Percentiles rank a stretch among this genome's conserved stretches.
phyloP scores from a whole-genome alignment of 1,140 invertebrate genomes.

The Drosophila grimshawi region DNA sequence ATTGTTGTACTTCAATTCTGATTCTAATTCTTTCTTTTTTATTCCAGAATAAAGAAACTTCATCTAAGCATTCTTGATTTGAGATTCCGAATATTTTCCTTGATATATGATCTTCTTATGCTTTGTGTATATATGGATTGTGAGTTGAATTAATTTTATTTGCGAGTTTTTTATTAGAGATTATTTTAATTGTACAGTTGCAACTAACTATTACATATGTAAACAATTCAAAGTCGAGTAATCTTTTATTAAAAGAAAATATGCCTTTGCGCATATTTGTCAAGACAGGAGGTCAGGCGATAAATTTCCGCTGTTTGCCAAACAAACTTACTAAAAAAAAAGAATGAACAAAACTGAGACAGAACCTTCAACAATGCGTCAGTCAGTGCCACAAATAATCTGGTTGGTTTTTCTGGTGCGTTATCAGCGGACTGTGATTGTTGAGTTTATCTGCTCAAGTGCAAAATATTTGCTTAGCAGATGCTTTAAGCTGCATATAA shows the following conservation, averaged over 20 bases:
- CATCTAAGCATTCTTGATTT: no score
- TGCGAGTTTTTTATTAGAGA: no score
- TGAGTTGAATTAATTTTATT: no score
- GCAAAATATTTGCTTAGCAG: constrained; percentile 18
- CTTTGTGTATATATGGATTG: no score
- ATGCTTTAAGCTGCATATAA: constrained; percentile 5
- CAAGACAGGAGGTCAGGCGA: constrained; percentile 22
- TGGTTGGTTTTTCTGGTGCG: background rate
- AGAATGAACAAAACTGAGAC: constrained; percentile 23
- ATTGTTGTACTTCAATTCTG: no score
- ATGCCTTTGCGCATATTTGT: constrained; percentile 37
- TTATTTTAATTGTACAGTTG: no score
- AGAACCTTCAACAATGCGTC: constrained; percentile 40
- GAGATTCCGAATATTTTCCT: no score
- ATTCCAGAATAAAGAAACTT: no score
- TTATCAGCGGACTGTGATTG: background rate
- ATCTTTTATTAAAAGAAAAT: background rate
- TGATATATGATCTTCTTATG: no score
- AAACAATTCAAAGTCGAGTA: background rate
- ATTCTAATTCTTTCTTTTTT: no score
- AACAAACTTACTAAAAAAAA: constrained; percentile 17
- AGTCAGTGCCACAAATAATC: constrained; percentile 44
- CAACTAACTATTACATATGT: no score
- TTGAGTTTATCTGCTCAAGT: background rate
- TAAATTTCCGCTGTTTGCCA: constrained; percentile 3